A percentile compares a stretch with the other conserved stretches of the same genome.
These are phyloP conservation scores for Myathropa florea DNA, from an alignment of 2,888 invertebrate genomes.

Conservation along the genomic window DNA sequence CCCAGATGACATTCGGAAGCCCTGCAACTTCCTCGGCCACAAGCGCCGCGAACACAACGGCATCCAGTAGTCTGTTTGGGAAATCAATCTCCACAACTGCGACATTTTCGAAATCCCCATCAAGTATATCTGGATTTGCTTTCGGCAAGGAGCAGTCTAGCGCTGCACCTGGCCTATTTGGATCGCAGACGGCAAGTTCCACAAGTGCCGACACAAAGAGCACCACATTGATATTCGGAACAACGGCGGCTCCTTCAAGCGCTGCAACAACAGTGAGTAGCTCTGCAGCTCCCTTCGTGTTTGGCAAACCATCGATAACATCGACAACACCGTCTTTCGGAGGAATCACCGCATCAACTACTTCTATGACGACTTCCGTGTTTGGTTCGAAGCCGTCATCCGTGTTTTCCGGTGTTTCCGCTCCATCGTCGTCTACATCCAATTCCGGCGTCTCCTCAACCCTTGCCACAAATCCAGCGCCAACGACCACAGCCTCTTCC, in stretches of 20 bases:
- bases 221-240: constrained; percentile 31
- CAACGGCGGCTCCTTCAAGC: constrained; percentile 39
- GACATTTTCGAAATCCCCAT: constrained; percentile 30
- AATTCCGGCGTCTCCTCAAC: constrained; percentile 46
- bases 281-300: constrained; percentile 59
- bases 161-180: constrained; percentile 18
- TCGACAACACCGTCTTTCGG: constrained; percentile 54
- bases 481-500: constrained; percentile 25
- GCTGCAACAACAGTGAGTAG: constrained; percentile 66
- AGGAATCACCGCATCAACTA: constrained; percentile 21
- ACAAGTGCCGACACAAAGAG: constrained; percentile 42
- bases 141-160: constrained; percentile 42
- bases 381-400: constrained; percentile 67
- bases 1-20: constrained; percentile 25
- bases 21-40: not conserved
- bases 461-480: constrained; percentile 32
- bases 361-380: constrained; percentile 43
- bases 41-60: constrained; percentile 18
- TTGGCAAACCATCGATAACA: constrained; percentile 51
- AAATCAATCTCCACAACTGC: constrained; percentile 33
- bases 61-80: constrained; percentile 29
- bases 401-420: constrained; percentile 23
- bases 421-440: constrained; percentile 33
- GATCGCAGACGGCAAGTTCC: constrained; percentile 41
- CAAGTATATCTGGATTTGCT: not conserved